Evolutionary conservation across 1,140 invertebrate genomes (phyloP).

Genomic region (Callitettix versicolor): DNA sequence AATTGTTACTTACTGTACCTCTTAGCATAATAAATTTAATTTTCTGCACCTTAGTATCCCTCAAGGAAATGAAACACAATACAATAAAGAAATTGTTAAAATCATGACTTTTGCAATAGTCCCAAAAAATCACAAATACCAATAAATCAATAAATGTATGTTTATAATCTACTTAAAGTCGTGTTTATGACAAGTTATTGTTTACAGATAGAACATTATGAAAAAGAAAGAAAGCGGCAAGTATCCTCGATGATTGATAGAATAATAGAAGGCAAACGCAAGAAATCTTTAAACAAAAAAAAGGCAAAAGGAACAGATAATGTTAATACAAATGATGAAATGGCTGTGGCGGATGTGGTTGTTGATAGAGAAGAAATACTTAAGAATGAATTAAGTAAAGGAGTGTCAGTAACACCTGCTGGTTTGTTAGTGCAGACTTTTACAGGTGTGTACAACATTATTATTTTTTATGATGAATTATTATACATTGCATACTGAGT

Average conservation of each 20-base stretch:
- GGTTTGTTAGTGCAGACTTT: constrained; percentile 44
- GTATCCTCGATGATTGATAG: constrained; percentile 42
- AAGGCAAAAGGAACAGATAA: constrained; percentile 31
- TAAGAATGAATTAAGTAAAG: constrained; percentile 21
- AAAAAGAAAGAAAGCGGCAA: constrained; percentile 44
- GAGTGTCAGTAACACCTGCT: background rate
- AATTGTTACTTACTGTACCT: no score
- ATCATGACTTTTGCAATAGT: no score
- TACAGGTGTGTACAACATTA: constrained; percentile 33
- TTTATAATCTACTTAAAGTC: no score
- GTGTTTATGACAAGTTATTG: background rate
- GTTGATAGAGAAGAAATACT: constrained; percentile 22
- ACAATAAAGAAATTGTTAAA: background rate
- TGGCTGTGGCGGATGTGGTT: background rate
- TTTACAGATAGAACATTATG: constrained; percentile 39
- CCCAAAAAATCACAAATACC: background rate
- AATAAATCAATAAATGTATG: background rate
- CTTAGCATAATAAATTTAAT: no score
- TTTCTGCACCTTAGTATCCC: background rate
- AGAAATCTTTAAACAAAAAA: constrained; percentile 38
- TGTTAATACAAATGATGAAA: constrained; percentile 17
- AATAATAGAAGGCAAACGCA: constrained; percentile 53
- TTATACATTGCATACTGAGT: no score
- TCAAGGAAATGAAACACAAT: background rate
- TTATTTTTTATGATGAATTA: no score